Evolutionary conservation across 2,888 invertebrate species (phyloP).

Genomic region (Rhagonycha fulva): DNA sequence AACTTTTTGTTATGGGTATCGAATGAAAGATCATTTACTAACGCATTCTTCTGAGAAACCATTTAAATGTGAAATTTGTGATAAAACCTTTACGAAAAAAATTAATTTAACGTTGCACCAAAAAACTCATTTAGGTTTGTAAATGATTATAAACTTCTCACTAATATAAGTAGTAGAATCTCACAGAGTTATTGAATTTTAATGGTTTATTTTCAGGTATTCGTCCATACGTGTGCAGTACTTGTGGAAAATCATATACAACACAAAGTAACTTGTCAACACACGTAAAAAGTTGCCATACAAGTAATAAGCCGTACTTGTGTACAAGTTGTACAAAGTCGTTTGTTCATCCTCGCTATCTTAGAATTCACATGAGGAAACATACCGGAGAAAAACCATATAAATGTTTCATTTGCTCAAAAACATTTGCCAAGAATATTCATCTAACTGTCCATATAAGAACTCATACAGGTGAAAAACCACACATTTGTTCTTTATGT

Average conservation of each 20-base stretch:
- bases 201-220: constrained; percentile 27
- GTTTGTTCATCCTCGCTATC: constrained; percentile 41
- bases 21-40: constrained; percentile 39
- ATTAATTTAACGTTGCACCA: constrained; percentile 41
- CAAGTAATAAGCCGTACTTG: constrained; percentile 39
- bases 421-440: constrained; percentile 42
- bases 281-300: constrained; percentile 39
- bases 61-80: constrained; percentile 38
- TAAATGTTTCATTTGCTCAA: constrained; percentile 39
- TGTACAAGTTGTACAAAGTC: constrained; percentile 41
- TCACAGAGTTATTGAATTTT: neutral
- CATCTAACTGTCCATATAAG: constrained; percentile 42
- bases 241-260: constrained; percentile 43
- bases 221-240: constrained; percentile 40
- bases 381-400: constrained; percentile 45
- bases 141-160: neutral
- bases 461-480: constrained; percentile 43
- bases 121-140: constrained; percentile 38
- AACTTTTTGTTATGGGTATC: constrained; percentile 37
- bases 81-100: constrained; percentile 37
- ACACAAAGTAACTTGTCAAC: constrained; percentile 42
- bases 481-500: constrained; percentile 40
- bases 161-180: neutral
- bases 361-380: constrained; percentile 42
- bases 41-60: constrained; percentile 38